These are phyloP conservation scores for Chaetodon trifascialis DNA, from an alignment of 2,113 vertebrate species.

Conservation along the genomic window DNA sequence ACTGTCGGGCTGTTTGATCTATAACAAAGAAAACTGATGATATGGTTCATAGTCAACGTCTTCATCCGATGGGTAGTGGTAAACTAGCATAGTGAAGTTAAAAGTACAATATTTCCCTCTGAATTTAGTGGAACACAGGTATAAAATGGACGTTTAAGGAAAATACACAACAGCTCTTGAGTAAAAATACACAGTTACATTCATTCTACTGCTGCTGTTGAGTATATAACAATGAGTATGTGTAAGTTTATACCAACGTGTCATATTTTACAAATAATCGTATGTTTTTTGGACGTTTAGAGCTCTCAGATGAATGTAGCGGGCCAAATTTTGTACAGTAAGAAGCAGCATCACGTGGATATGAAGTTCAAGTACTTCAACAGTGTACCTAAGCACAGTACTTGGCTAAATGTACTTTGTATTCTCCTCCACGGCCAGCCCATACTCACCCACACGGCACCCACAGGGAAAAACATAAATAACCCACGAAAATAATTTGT, in stretches of 20 bases:
- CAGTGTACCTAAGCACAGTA: not conserved
- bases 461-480: not conserved
- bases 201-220: not conserved
- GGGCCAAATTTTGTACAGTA: not conserved
- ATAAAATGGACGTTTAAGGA: not conserved
- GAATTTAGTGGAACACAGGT: too few relatives aligned
- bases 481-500: constrained; percentile 54
- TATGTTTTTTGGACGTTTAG: not conserved
- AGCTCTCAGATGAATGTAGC: not conserved
- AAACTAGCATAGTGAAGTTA: not conserved
- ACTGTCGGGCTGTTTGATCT: not conserved
- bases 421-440: constrained; percentile 16
- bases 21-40: not conserved
- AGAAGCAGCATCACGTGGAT: not conserved
- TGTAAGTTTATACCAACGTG: not conserved
- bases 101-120: not conserved
- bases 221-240: not conserved
- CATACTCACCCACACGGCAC: not conserved
- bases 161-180: not conserved
- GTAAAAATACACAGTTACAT: not conserved
- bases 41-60: not conserved
- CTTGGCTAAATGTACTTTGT: constrained; percentile 16
- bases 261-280: too few relatives aligned
- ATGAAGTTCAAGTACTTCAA: not conserved
- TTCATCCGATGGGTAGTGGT: not conserved